Evolutionary conservation across 2,113 vertebrate genomes (phyloP), one percentile per base, ranked within the genome.

Genomic region (Zosterops pallidus): DNA sequence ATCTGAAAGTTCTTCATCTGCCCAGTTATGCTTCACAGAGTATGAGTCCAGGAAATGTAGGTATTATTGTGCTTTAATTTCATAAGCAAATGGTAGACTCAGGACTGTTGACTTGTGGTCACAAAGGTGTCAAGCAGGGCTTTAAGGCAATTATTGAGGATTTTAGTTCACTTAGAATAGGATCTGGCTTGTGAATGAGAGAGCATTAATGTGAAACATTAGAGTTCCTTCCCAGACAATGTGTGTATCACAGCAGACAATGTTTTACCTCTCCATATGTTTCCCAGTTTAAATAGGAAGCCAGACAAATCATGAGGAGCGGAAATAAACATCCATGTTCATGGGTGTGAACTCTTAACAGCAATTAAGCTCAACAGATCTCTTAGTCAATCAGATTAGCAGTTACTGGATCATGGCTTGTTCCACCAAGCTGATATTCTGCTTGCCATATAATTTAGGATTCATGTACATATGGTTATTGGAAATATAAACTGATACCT

Each of bases 131-230:
- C 80, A 86, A 56, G 55, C 75, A 52, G 84, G 39, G 35, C 75
- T 94, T 94, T 89, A 89, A 84, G 52, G 65, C 77, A 90, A 55
- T 91, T 90, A 59, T 4, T 67, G 79, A 83, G 71, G n/a, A 59
- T 80, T 89, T 94, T 86, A 65, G 46, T 72, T 91, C 63, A 39
- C 67, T 83, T 80, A 42, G 74, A 70, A 33, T 39, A 67, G 90
- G 59, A 82, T 60, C 44, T 76, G 42, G 25, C 53, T 13, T 14
- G 63, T 69, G 81, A 62, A 76, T 70, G 86, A 91, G 88, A 14
- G n/a, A 65, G 94, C 89, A 77, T 94, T 68, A 74, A 86, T 49
- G 26, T 82, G 80, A 46, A 81, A 68, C 39, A 25, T 49, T 9
- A 70, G 60, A 31, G 20, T 33, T 89, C 47, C 52, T 89, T 83